phyloP scores from a whole-genome alignment of 2,797 vertebrate genomes.

The Cynodonichthys magdalenae region DNA sequence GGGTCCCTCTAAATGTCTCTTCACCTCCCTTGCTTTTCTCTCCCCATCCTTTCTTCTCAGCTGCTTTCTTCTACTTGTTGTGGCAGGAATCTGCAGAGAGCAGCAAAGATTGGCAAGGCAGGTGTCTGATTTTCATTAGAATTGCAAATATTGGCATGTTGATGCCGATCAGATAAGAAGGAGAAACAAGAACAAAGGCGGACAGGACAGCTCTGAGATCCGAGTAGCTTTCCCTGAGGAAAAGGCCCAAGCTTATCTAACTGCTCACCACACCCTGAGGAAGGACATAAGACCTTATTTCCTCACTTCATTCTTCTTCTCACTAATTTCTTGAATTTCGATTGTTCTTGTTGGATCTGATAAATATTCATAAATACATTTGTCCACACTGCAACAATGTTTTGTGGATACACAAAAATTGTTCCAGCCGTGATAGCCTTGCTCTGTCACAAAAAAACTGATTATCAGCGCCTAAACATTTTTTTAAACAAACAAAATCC shows the following conservation, averaged over 20 bases:
- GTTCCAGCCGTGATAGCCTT: too few species aligned
- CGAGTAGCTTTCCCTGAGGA: conserved; percentile 56
- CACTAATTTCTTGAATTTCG: conserved; percentile 15
- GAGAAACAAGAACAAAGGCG: conserved; percentile 56
- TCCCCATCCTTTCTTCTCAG: conserved; percentile 53
- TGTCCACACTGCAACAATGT: too few species aligned
- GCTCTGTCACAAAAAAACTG: too few species aligned
- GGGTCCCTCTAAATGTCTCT: conserved; percentile 63
- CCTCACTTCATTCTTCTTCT: conserved; percentile 29
- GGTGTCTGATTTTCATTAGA: conserved; percentile 97
- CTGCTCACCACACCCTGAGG: conserved; percentile 46
- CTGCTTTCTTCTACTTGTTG: conserved; percentile 65
- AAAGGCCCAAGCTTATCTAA: conserved; percentile 53
- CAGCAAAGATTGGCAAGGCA: conserved; percentile 85
- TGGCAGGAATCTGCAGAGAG: conserved; percentile 71
- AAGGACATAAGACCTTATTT: conserved; percentile 45
- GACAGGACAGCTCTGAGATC: conserved; percentile 47
- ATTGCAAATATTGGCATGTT: conserved; percentile 87
- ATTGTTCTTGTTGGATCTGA: not conserved
- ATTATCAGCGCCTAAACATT: too few species aligned
- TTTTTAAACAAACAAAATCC: too few species aligned
- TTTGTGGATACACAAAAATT: too few species aligned
- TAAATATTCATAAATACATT: too few species aligned
- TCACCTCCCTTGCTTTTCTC: conserved; percentile 52
- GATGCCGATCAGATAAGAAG: conserved; percentile 87